Conservation (phyloP, 2,888 invertebrate genomes). For the Bellardia bayeri region DNA sequence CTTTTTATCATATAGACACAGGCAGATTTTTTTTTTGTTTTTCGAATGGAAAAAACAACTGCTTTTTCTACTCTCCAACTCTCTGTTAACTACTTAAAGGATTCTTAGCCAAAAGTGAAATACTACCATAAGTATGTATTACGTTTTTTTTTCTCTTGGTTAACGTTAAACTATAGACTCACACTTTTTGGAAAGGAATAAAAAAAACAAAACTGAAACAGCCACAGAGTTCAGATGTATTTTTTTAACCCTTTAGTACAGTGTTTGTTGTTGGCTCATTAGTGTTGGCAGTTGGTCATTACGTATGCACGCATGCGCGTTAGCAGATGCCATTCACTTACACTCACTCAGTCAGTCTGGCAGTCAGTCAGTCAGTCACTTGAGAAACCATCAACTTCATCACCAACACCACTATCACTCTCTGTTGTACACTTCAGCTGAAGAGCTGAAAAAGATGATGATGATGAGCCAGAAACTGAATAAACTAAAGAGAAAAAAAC, state of each 20-base stretch:
- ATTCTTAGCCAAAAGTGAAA: constrained; percentile 59
- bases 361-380: constrained; percentile 62
- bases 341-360: constrained; percentile 41
- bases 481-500: constrained; percentile 8
- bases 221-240: constrained; percentile 44
- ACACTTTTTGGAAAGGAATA: constrained; percentile 31
- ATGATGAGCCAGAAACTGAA: constrained; percentile 20
- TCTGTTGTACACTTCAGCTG: constrained; percentile 34
- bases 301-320: constrained; percentile 78
- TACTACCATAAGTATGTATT: background rate
- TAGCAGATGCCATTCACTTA: constrained; percentile 79
- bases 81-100: constrained; percentile 52
- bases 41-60: constrained; percentile 54
- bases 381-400: constrained; percentile 58
- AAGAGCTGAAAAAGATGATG: constrained; percentile 12
- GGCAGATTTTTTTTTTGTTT: constrained; percentile 70
- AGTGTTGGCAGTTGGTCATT: constrained; percentile 81
- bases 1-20: constrained; percentile 17
- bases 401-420: background rate
- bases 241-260: constrained; percentile 37
- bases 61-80: constrained; percentile 51
- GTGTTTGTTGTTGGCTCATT: constrained; percentile 65
- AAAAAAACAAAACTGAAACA: constrained; percentile 6
- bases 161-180: constrained; percentile 19
- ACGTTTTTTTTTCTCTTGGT: too few relatives aligned